Conservation (phyloP, 2,797 vertebrate species). For the Tolypeutes matacus region DNA sequence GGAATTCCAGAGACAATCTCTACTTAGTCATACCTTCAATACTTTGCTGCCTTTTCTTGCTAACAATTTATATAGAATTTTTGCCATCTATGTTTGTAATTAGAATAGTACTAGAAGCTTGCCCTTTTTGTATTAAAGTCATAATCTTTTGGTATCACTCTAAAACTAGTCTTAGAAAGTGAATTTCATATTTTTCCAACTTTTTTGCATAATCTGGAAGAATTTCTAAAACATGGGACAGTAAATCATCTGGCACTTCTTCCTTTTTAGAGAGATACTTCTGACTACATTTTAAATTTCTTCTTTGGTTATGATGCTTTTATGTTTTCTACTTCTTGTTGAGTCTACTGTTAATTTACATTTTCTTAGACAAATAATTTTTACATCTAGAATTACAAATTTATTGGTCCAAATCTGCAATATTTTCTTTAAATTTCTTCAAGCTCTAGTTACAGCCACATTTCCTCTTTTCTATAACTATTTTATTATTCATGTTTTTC, state of each 20-base stretch:
- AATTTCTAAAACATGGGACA: slow-evolving; percentile 19
- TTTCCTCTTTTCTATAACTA: neutral
- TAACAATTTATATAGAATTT: slow-evolving; percentile 34
- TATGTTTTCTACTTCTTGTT: neutral
- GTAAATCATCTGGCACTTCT: neutral
- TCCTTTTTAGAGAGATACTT: slow-evolving; percentile 3
- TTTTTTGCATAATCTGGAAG: slow-evolving; percentile 17
- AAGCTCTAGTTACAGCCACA: neutral
- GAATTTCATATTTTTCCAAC: neutral
- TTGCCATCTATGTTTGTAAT: neutral
- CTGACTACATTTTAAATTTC: neutral
- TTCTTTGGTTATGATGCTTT: neutral
- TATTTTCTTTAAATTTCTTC: neutral
- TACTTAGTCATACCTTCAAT: slow-evolving; percentile 7
- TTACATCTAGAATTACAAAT: neutral
- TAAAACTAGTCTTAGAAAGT: neutral
- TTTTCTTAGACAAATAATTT: slow-evolving; percentile 35
- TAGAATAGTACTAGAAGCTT: neutral
- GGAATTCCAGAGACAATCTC: slow-evolving; percentile 10
- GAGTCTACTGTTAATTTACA: neutral
- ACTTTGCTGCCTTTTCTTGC: neutral
- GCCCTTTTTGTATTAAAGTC: neutral
- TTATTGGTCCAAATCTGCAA: neutral
- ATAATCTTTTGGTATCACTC: neutral
- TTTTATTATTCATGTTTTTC: neutral